Evolutionary conservation across 2,113 vertebrate species (phyloP), one percentile per base, ranked within the genome.

Genomic region (Ceuthmochares aereus): DNA sequence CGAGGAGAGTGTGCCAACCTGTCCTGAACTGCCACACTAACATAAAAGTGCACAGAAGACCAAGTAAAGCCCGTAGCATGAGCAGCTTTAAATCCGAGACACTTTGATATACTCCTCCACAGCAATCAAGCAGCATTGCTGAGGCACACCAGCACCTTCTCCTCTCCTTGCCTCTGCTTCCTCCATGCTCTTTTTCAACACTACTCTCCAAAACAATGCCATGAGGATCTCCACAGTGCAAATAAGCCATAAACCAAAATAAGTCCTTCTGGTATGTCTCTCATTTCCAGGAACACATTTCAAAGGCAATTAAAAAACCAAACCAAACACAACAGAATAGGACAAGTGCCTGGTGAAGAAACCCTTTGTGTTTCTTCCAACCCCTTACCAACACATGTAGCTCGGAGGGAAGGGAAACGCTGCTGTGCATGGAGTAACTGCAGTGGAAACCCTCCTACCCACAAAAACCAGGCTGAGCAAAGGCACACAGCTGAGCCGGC

Each of bases 1-100:
- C n/a, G 29, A 95, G 91, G 89, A 90, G 75, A 97, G 91, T 4
- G 90, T 91, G 84, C 30, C 91, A 96, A 93, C 96, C 86, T 32
- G 32, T 86, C 91, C 87, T 40, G 74, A 82, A 88, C 81, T 72
- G 87, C 85, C 94, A 94, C 80, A 34, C 93, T 93, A 90, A 94
- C 85, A 79, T 58, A 90, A 91, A 84, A 84, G 29, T 52, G 7
- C 67, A n/a, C 64, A 58, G 56, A 36, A 74, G 64, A 76, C 49
- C 8, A 9, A 52, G 60, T 47, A 78, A 80, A 78, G 59, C 59
- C 59, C 1, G 0, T 14, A 47, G 75, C 87, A 23, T 47, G 83
- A 87, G 81, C 72, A 5, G 4, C 81, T 74, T 21, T 32, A 91
- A 63, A 62, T 27, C 9, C 12, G 32, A 49, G 51, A 19, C 8